Conservation (phyloP, 2,888 invertebrate species). For the Drosophila quinaria region DNA sequence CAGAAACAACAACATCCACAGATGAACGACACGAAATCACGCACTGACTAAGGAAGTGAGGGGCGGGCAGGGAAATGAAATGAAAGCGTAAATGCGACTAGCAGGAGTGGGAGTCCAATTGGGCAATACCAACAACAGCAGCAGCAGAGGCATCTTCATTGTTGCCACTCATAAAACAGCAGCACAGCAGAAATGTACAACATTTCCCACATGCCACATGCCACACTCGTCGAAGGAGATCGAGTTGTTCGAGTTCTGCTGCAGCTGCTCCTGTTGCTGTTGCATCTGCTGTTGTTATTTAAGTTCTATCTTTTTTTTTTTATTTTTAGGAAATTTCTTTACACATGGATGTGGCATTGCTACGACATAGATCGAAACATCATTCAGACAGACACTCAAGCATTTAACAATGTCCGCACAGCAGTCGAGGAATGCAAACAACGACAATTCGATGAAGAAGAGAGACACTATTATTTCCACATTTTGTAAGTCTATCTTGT, state of each 20-base stretch:
- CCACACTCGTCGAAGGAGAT: conserved; percentile 47
- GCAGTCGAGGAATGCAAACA: conserved; percentile 49
- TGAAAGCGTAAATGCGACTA: conserved; percentile 14
- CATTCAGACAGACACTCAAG: conserved; percentile 5
- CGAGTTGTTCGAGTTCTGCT: conserved; percentile 36
- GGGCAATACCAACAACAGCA: conserved; percentile 18
- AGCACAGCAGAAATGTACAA: conserved; percentile 41
- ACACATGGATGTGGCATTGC: conserved; percentile 46
- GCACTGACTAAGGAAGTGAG: conserved; percentile 27
- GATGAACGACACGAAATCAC: conserved; percentile 50
- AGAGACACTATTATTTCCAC: neutral
- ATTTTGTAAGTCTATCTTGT: neutral
- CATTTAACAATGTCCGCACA: conserved; percentile 28
- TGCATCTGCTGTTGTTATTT: conserved; percentile 28
- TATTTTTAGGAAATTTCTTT: conserved; percentile 51
- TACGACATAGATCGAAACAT: conserved; percentile 8
- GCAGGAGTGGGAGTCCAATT: conserved; percentile 40
- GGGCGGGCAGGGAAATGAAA: neutral
- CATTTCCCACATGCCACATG: conserved; percentile 66
- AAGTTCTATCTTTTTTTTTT: conserved; percentile 16
- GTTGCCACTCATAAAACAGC: conserved; percentile 54
- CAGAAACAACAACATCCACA: conserved; percentile 47
- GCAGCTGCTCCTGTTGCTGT: conserved; percentile 16
- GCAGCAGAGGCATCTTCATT: conserved; percentile 37
- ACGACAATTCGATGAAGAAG: conserved; percentile 13